Evolutionary conservation across 2,888 invertebrate species (phyloP).

Genomic region (Sturmia bella): DNA sequence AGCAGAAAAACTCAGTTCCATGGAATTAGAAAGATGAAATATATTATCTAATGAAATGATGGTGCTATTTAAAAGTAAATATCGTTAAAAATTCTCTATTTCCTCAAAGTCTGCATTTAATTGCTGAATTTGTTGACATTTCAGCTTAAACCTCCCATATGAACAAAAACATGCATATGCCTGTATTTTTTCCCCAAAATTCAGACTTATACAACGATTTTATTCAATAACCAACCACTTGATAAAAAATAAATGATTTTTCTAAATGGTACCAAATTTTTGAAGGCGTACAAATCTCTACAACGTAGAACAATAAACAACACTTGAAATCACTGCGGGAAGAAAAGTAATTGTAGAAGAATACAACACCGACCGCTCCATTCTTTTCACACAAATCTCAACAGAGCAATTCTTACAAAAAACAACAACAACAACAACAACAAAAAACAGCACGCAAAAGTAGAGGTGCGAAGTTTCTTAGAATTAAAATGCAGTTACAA

Average conservation of each 20-base stretch:
- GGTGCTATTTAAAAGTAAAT: no score
- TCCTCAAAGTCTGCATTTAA: no score
- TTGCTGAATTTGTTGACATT: no score
- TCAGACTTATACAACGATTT: conserved; percentile 71
- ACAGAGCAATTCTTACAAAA: neutral
- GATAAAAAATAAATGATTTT: no score
- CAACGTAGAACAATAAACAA: conserved; percentile 74
- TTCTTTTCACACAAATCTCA: neutral
- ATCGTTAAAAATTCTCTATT: no score
- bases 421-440: conserved; percentile 11
- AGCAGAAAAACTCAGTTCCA: no score
- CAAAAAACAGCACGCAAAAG: conserved; percentile 29
- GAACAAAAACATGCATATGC: neutral
- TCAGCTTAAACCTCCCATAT: no score
- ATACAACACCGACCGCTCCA: conserved; percentile 35
- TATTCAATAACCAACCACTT: conserved; percentile 76
- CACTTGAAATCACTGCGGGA: conserved; percentile 74
- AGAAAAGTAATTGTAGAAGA: conserved; percentile 69
- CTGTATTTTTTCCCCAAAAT: conserved; percentile 29
- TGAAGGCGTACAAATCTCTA: conserved; percentile 74
- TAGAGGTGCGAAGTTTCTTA: conserved; percentile 68
- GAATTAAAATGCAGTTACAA: conserved; percentile 50
- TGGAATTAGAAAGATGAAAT: no score
- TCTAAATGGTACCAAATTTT: conserved; percentile 58
- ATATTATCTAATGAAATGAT: no score